Evolutionary conservation across 2,888 invertebrate species (phyloP), one percentile per base, ranked within the genome.

Genomic region (Auanema sp.): DNA sequence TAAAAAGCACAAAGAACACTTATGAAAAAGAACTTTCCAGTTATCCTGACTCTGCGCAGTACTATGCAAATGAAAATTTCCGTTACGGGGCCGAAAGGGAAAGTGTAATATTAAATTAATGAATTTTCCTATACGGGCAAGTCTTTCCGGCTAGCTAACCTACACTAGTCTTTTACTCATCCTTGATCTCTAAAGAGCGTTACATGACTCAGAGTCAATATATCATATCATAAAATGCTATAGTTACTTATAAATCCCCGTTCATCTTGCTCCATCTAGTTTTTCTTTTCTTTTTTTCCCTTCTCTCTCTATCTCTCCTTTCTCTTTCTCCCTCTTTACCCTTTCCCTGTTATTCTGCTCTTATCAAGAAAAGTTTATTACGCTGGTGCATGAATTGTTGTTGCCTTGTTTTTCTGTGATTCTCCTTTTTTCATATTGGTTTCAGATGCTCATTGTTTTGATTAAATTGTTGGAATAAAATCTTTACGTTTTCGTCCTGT

Each of bases 1-100:
- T 64, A 52, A 50, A 52, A 24, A 44, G 25, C 50, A 12, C n/a
- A 25, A 42, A 33, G 12, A 14, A 16, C n/a, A 40, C 1, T 51
- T 8, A 49, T n/a, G 25, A 14, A 40, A 10, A 44, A 23, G 3
- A 40, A 12, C n/a, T 40, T 59, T 65, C 55, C 62, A 73, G 75
- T 21, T 76, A 76, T 62, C 73, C 66, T 1, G 67, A 70, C 33
- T 59, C 65, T 49, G 47, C 58, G 25, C 73, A 72, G 56, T 76
- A 68, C 68, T 76, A 74, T 61, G 71, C 76, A 21, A 74, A 76
- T 54, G 72, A 72, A 60, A 72, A 75, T 55, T 72, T 71, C 42
- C 49, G 58, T 24, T 71, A 60, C 50, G 74, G 70, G 49, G 62
- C 60, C 24, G 54, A 63, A 47, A 60, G 68, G 2, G 43, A 60